These are phyloP conservation scores for Saccopteryx bilineata DNA, from an alignment of 2,113 vertebrate species.

Conservation along the genomic window DNA sequence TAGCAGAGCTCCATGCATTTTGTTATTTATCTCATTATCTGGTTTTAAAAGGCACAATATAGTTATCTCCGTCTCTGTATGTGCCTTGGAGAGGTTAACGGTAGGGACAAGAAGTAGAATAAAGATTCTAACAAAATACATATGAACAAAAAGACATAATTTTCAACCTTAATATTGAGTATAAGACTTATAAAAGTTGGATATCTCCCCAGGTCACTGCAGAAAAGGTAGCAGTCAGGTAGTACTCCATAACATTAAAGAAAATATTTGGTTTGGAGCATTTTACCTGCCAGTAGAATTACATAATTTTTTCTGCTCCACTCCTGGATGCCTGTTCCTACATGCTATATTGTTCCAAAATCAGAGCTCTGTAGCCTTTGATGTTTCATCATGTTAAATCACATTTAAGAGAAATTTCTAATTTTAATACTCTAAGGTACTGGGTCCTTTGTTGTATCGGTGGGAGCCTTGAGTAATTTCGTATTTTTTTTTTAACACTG, in stretches of 20 bases:
- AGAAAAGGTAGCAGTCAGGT: conserved; percentile 12
- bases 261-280: conserved; percentile 1
- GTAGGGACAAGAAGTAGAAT: conserved; percentile 15
- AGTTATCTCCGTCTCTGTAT: not conserved
- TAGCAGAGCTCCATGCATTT: conserved; percentile 40
- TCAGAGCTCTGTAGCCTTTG: conserved; percentile 6
- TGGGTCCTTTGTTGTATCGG: not conserved
- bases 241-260: not conserved
- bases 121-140: conserved; percentile 46
- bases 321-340: conserved; percentile 42
- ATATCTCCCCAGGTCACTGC: conserved; percentile 36
- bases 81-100: conserved; percentile 9
- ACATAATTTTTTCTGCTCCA: conserved; percentile 35
- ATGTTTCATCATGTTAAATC: conserved; percentile 53
- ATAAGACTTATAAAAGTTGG: conserved; percentile 30
- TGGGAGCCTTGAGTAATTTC: not conserved
- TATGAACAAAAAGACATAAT: not conserved
- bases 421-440: conserved; percentile 46
- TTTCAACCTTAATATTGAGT: conserved; percentile 33
- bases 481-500: not conserved
- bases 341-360: conserved; percentile 66
- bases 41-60: conserved; percentile 34
- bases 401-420: conserved; percentile 51
- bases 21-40: conserved; percentile 50
- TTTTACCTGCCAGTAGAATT: conserved; percentile 46